These are phyloP conservation scores for Boulengeromyrus knoepffleri DNA, from an alignment of 2,113 vertebrate genomes.

Conservation along the genomic window DNA sequence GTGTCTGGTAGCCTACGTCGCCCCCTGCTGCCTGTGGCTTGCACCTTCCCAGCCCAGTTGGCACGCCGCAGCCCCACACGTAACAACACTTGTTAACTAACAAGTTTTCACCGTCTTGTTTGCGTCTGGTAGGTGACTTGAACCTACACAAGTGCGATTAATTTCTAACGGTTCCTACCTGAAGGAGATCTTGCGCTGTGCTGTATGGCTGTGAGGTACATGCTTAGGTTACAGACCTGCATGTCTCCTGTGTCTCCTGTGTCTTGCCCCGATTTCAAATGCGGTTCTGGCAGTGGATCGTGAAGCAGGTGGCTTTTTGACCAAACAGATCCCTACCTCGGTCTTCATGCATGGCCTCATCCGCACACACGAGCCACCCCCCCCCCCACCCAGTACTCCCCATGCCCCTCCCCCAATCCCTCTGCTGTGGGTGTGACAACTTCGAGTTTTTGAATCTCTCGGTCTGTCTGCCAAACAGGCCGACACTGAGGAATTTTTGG, in stretches of 20 bases:
- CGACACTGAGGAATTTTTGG: conserved; percentile 91
- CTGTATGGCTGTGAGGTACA: neutral
- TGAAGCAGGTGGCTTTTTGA: neutral
- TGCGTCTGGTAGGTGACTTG: neutral
- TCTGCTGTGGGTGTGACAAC: conserved; percentile 70
- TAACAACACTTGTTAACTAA: neutral
- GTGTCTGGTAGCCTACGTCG: neutral
- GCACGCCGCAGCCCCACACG: neutral
- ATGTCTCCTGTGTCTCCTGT: neutral
- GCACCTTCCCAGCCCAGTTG: neutral
- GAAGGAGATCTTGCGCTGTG: neutral
- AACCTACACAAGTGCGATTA: neutral
- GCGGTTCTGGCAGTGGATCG: neutral
- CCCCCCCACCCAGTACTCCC: conserved; percentile 26
- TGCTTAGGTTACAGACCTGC: neutral
- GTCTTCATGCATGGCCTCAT: conserved; percentile 20
- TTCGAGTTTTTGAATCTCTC: conserved; percentile 60
- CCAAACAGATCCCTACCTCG: neutral
- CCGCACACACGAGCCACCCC: conserved; percentile 37
- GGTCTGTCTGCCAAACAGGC: conserved; percentile 87
- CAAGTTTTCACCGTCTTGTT: neutral
- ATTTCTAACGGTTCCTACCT: neutral
- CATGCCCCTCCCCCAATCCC: conserved; percentile 27
- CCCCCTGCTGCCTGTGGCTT: neutral
- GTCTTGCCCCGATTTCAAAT: neutral